phyloP scores from a whole-genome alignment of 2,797 vertebrate genomes.

The Cephalopachus bancanus region DNA sequence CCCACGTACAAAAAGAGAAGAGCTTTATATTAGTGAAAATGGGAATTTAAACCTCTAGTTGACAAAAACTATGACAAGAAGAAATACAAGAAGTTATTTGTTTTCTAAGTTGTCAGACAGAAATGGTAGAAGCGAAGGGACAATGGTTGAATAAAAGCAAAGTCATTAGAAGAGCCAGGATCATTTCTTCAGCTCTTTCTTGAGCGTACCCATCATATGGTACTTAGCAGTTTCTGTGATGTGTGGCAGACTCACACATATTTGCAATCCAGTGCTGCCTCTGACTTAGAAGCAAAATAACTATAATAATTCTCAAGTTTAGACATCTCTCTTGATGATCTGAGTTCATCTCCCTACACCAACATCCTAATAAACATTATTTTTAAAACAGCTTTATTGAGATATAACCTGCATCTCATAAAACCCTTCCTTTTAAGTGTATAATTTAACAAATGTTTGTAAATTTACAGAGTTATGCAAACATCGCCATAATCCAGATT shows the following conservation, averaged over 20 bases:
- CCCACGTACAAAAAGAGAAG: neutral
- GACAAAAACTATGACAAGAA: constrained; percentile 9
- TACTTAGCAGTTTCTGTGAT: neutral
- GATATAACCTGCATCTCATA: neutral
- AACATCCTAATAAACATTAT: neutral
- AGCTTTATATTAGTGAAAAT: neutral
- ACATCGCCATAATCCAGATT: neutral
- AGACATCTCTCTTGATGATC: neutral
- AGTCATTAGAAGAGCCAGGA: neutral
- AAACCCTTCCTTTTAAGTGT: neutral
- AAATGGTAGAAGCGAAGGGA: neutral
- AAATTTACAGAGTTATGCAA: neutral
- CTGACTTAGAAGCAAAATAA: neutral
- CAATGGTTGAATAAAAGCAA: neutral
- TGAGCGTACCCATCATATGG: neutral
- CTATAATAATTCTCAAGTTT: neutral
- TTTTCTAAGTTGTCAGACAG: constrained; percentile 59
- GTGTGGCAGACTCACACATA: neutral
- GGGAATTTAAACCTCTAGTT: neutral
- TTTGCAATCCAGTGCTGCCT: neutral
- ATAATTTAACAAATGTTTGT: neutral
- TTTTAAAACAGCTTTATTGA: constrained; percentile 7
- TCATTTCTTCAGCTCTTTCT: neutral
- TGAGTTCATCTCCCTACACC: too few relatives aligned
- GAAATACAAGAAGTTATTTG: neutral